These are phyloP conservation scores for Oostethus manadensis DNA, from an alignment of 2,113 vertebrate species.

Conservation along the genomic window DNA sequence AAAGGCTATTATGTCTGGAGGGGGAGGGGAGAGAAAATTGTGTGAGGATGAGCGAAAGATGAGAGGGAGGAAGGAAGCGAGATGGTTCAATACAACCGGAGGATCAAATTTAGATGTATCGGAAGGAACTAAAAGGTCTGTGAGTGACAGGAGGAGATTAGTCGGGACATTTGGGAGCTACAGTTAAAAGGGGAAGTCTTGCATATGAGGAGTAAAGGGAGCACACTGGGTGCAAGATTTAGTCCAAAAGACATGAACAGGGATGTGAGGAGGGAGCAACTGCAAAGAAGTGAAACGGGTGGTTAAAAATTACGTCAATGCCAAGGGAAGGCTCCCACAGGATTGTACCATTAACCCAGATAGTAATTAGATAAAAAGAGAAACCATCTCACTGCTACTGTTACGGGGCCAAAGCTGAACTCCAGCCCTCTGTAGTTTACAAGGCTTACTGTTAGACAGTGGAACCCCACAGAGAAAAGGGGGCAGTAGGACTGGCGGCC, in stretches of 20 bases:
- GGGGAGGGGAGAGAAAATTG: constrained; percentile 23
- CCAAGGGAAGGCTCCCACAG: constrained; percentile 19
- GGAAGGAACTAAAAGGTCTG: constrained; percentile 31
- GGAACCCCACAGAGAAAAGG: constrained; percentile 38
- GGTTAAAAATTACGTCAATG: constrained; percentile 1
- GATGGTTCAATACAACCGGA: constrained; percentile 50
- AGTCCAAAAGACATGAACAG: background rate
- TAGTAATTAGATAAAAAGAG: constrained; percentile 37
- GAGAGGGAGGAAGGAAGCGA: constrained; percentile 54
- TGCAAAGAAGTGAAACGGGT: constrained; percentile 15
- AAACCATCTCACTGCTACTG: constrained; percentile 34
- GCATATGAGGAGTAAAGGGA: constrained; percentile 1
- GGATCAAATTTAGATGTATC: constrained; percentile 51
- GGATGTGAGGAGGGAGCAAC: constrained; percentile 6
- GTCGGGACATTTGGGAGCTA: constrained; percentile 1
- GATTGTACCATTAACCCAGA: constrained; percentile 55
- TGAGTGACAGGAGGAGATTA: constrained; percentile 20
- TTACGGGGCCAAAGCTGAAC: constrained; percentile 32
- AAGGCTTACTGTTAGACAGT: constrained; percentile 36
- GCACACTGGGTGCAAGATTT: constrained; percentile 5
- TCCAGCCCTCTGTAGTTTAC: constrained; percentile 35
- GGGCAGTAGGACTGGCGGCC: constrained; percentile 35
- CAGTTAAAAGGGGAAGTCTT: constrained; percentile 17
- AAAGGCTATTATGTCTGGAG: background rate
- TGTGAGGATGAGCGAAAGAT: constrained; percentile 49